Evolutionary conservation across 2,797 vertebrate species (phyloP).

Genomic region (Geotrypetes seraphini): DNA sequence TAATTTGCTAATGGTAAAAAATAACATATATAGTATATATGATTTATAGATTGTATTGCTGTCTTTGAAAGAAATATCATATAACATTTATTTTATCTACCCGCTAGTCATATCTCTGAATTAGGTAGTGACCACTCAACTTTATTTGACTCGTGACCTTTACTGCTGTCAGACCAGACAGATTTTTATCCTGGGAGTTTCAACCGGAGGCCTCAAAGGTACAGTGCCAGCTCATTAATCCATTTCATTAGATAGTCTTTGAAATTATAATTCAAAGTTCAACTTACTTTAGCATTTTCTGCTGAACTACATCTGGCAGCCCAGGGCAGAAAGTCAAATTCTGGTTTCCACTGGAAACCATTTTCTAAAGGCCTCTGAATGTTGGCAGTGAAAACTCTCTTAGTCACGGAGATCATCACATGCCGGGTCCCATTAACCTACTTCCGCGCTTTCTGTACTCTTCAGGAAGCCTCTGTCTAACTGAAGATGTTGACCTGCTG

Average conservation of each 20-base stretch:
- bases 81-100: constrained; percentile 28
- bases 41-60: too few species aligned
- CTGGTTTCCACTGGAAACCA: constrained; percentile 48
- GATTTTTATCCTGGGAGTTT: constrained; percentile 49
- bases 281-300: constrained; percentile 59
- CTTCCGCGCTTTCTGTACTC: constrained; percentile 33
- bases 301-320: constrained; percentile 52
- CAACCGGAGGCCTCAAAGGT: constrained; percentile 51
- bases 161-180: constrained; percentile 58
- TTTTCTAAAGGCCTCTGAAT: constrained; percentile 42
- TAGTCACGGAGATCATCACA: constrained; percentile 44
- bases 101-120: constrained; percentile 37
- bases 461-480: constrained; percentile 43
- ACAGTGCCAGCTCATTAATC: constrained; percentile 47
- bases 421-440: constrained; percentile 37
- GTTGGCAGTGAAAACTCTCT: constrained; percentile 41
- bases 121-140: constrained; percentile 35
- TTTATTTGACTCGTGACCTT: constrained; percentile 48
- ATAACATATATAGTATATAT: too few species aligned
- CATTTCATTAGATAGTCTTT: constrained; percentile 51
- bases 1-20: too few species aligned
- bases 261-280: constrained; percentile 66
- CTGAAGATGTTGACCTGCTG: constrained; percentile 39
- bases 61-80: too few species aligned
- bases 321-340: constrained; percentile 55